Conservation (phyloP, 2,797 vertebrate species). For the Gymnopithys bicolor region DNA sequence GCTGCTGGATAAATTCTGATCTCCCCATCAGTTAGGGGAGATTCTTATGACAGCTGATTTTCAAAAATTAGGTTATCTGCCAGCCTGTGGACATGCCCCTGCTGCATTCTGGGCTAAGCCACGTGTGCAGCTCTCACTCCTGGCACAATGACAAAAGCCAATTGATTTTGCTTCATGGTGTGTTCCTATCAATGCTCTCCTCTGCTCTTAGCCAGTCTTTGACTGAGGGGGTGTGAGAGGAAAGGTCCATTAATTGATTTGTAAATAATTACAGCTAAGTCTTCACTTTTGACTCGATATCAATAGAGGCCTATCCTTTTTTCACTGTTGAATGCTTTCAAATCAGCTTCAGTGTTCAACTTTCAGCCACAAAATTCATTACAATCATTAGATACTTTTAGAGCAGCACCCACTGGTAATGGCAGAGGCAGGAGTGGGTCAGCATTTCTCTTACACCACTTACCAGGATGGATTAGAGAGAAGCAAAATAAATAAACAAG, state of each 20-base stretch:
- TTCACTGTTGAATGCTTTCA: conserved; percentile 67
- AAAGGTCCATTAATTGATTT: conserved; percentile 76
- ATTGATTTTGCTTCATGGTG: conserved; percentile 70
- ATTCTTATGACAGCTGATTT: conserved; percentile 65
- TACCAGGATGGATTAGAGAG: background rate
- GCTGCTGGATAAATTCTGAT: conserved; percentile 20
- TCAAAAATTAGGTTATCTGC: conserved; percentile 63
- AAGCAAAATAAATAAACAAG: conserved; percentile 3
- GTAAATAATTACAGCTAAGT: conserved; percentile 76
- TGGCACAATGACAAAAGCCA: conserved; percentile 74
- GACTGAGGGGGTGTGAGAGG: conserved; percentile 69
- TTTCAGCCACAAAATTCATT: conserved; percentile 55
- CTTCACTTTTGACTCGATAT: conserved; percentile 62
- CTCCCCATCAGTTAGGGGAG: conserved; percentile 4
- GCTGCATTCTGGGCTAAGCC: conserved; percentile 58
- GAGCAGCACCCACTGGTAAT: background rate
- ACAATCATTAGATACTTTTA: conserved; percentile 52
- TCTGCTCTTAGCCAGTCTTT: conserved; percentile 59
- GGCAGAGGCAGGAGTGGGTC: conserved; percentile 19
- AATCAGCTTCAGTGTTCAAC: conserved; percentile 50
- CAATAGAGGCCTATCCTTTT: conserved; percentile 63
- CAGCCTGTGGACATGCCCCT: conserved; percentile 57
- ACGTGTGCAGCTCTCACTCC: conserved; percentile 61
- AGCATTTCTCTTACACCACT: background rate
- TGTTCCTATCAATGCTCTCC: conserved; percentile 65